Conservation (phyloP, 2,113 vertebrate species). For the Spea bombifrons region DNA sequence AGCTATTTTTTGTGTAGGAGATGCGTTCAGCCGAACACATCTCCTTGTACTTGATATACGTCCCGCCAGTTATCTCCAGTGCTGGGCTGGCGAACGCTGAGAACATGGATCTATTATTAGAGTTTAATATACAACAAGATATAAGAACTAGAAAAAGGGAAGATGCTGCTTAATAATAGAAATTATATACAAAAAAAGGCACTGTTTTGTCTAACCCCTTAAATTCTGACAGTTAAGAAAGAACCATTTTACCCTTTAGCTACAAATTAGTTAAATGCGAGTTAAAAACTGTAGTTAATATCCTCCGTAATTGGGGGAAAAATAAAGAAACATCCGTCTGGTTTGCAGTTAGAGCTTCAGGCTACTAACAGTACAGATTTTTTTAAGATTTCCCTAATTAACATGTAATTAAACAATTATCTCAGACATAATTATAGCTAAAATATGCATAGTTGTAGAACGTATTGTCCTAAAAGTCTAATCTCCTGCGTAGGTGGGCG, state of each 20-base stretch:
- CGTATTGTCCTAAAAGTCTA: conserved; percentile 32
- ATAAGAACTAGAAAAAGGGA: too few relatives aligned
- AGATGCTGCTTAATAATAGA: too few relatives aligned
- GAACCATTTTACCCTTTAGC: background rate
- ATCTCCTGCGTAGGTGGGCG: conserved; percentile 35
- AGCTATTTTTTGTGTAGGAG: too few relatives aligned
- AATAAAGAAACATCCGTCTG: conserved; percentile 36
- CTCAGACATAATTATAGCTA: conserved; percentile 35
- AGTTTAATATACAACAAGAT: too few relatives aligned
- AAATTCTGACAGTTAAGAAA: background rate
- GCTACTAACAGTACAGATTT: conserved; percentile 36
- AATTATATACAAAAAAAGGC: too few relatives aligned
- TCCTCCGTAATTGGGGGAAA: conserved; percentile 32
- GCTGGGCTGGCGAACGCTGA: too few relatives aligned
- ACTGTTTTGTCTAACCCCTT: background rate
- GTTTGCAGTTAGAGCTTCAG: conserved; percentile 28
- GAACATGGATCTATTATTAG: too few relatives aligned
- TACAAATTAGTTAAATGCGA: conserved; percentile 19
- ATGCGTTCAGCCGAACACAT: too few relatives aligned
- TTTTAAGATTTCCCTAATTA: conserved; percentile 38
- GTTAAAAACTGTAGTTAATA: conserved; percentile 9
- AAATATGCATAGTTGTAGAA: conserved; percentile 32
- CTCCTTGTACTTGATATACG: too few relatives aligned
- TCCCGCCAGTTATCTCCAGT: too few relatives aligned
- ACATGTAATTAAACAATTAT: conserved; percentile 47